Conservation (phyloP, 2,113 vertebrate species). For the Cettia cetti region DNA sequence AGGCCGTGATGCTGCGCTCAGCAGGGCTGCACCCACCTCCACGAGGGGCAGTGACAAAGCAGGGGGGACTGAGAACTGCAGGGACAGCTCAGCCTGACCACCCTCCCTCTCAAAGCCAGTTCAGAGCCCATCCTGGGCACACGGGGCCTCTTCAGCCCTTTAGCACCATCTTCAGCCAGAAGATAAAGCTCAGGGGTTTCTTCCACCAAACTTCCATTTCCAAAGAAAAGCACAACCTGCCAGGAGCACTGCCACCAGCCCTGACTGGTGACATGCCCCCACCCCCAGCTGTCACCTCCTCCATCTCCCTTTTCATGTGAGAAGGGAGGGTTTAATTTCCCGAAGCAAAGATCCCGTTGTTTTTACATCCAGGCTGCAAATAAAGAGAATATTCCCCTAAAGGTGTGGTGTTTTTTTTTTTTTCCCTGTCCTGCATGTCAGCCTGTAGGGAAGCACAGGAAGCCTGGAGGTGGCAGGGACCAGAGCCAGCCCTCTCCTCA, state of each 20-base stretch:
- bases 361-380: background rate
- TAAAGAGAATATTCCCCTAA: background rate
- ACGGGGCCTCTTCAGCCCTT: background rate
- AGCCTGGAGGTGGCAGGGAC: background rate
- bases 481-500: background rate
- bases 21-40: background rate
- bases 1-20: background rate
- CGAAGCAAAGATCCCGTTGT: fast-evolving
- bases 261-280: background rate
- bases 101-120: fast-evolving
- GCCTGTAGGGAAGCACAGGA: background rate
- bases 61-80: background rate
- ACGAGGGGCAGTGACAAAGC: background rate
- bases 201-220: background rate
- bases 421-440: background rate
- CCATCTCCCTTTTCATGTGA: background rate
- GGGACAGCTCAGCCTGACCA: background rate
- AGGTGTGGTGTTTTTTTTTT: background rate
- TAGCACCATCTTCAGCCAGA: background rate
- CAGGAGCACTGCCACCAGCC: background rate
- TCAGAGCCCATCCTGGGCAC: background rate
- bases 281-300: background rate
- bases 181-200: background rate
- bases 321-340: background rate
- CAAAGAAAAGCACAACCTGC: background rate